Base-by-base conservation (phyloP, 1,140 invertebrate species). In the Tribolium madens region DNA sequence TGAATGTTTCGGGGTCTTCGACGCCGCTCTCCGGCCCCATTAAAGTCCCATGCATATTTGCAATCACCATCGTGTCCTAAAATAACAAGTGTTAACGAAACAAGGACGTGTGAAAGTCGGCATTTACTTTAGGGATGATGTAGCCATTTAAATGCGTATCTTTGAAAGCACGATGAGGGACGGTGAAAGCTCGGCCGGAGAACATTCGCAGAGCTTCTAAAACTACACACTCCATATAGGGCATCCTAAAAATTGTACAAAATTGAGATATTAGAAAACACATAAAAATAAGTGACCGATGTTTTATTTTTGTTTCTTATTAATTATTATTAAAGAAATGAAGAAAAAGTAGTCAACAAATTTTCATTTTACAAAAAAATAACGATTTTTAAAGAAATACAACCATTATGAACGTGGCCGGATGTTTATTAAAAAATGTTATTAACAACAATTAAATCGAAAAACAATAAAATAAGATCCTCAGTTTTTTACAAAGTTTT, bases 31-130 rank as follows among this genome's bases (percentile, higher is more conserved):
- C 86, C 1, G 91, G 88, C 80, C 94, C 91, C 88, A 93, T 92
- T 15, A 96, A 87, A 52, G 94, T 89, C 60, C 90, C 91, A 74
- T 92, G 91, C 79, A 94, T 92, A 84, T 96, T 97, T n/a, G 91
- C 91, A 3, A 96, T 89, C 0, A 97, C 90, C 89, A 95, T 94
- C 14, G 94, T 94, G 75, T 95, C 92, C 91, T 94, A 57, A 64
- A 84, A 75, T 48, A 31, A 64, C 3, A 12, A 48, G 0, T 14
- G 12, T 21, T 13, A 57, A 33, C 13, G 10, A 57, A 73, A 57
- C 18, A 57, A 73, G 12, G 4, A 52, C 12, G 26, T 13, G 12
- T 73, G 6, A 12, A 73, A 10, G 14, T 31, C 14, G 36, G 18
- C 10, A 42, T 31, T 83, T 86, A 93, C 93, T 86, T 95, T 93